Conservation (phyloP, 1,140 invertebrate species). For the Ridgeia piscesae region DNA sequence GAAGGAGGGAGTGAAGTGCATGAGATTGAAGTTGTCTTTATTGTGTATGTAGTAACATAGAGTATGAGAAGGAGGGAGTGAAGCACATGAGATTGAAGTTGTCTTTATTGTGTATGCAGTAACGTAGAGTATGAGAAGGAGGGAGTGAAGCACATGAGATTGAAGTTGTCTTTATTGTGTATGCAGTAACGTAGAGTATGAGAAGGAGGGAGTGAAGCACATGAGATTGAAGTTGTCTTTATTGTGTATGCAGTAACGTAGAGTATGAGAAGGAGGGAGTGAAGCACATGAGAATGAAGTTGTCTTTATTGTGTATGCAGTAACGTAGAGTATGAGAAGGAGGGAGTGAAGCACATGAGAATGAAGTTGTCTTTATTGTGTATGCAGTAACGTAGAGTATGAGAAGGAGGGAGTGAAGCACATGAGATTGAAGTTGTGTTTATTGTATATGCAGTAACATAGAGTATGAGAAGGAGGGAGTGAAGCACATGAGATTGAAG, state of each 20-base stretch:
- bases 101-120: background rate
- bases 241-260: background rate
- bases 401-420: background rate
- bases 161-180: background rate
- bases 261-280: background rate
- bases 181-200: background rate
- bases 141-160: background rate
- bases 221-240: background rate
- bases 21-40: too few relatives aligned
- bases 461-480: constrained; percentile 73
- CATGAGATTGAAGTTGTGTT: background rate
- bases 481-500: constrained; percentile 79
- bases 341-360: background rate
- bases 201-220: background rate
- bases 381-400: background rate
- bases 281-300: background rate
- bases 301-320: background rate
- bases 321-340: background rate
- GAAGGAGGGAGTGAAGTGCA: too few relatives aligned
- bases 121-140: background rate
- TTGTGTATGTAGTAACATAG: background rate
- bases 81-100: background rate
- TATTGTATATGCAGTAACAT: constrained; percentile 63
- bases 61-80: background rate
- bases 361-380: background rate